Evolutionary conservation across 1,140 invertebrate species (phyloP), one percentile per base, ranked within the genome.

Genomic region (Riptortus pedestris): DNA sequence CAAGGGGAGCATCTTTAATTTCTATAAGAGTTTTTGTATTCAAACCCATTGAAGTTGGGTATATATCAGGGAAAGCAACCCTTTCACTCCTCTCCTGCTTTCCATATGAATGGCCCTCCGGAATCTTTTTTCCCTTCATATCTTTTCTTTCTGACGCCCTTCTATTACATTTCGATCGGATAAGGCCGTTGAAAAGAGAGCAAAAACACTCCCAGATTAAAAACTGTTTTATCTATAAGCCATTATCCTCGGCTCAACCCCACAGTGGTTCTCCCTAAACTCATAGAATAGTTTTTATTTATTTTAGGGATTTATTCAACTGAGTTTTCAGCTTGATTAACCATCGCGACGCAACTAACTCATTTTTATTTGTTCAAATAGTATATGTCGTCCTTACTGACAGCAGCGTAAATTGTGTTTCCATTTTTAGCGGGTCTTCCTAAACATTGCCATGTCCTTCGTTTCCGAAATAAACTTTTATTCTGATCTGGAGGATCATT

Each of bases 141-240:
- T 57, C 55, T 52, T 64, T 64, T 59, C 63, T 64, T 51, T 64
- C 63, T 58, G 63, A 64, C 43, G 63, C 51, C 52, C 63, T 64
- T 64, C 63, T 52, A 64, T 64, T 64, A 58, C 63, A 31, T 64
- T 64, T 64, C 63, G 63, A 64, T 64, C 63, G 63, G 63, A 64
- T 64, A 64, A 64, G 63, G 52, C 51, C 58, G 26, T 58, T 52
- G 45, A 64, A 64, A 64, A 52, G 51, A 58, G 27, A 64, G 26
- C 24, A 59, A 58, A 33, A 64, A 64, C 33, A 60, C 16, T 38
- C 18, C 16, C 20, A 63, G 62, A 63, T 63, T 62, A 63, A 63
- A 63, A 63, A 63, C 27, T 20, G 61, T 29, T 58, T 64, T 64
- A 58, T 64, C 51, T 63, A 63, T 63, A 55, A 55, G n/a, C 48